Evolutionary conservation across 64 coral and sea anemone species (phyloP), one percentile per base, ranked within the genome.

Genomic region (Montipora efflorescens): DNA sequence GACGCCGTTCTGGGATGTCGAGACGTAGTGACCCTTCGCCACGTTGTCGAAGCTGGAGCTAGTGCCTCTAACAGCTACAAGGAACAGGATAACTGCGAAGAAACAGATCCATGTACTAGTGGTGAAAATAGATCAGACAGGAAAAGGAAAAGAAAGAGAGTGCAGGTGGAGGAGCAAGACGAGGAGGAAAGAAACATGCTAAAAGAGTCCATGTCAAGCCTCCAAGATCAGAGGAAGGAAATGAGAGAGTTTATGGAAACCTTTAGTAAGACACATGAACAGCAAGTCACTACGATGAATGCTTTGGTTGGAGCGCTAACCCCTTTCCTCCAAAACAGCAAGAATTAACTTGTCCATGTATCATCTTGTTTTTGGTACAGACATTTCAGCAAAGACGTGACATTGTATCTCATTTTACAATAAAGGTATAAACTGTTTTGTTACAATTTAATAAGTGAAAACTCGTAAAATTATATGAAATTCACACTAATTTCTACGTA

Each of bases 191-290:
- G 64, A 67, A 47, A 87, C 36, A 70, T 87, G 61, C 28, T 87
- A 44, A 43, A 16, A 70, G 28, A 15, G 16, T 70, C 71, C 16
- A 67, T 86, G 7, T 23, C 3, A 15, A 72, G 87, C 47, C 15
- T 89, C 18, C 25, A 77, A 20, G 71, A 89, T 16, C 87, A 28
- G 28, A 89, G 47, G 19, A 58, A 89, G 22, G 67, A 76, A 19
- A 89, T 89, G 87, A 76, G 20, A 16, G 19, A 19, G 47, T 89
- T 89, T 57, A 89, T 76, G 87, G 51, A 89, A 5, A 77, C 23
- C 68, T 89, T 59, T 50, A 72, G 50, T 16, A 87, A 28, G 28
- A 28, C 28, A 28, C 28, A 28, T 0, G 28, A 28, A 28, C 28
- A 28, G 28, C 28, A 28, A 28, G 28, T 28, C 28, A 28, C 0